These are phyloP conservation scores for Tachuris rubrigastra DNA, from an alignment of 2,113 vertebrate species.

Conservation along the genomic window DNA sequence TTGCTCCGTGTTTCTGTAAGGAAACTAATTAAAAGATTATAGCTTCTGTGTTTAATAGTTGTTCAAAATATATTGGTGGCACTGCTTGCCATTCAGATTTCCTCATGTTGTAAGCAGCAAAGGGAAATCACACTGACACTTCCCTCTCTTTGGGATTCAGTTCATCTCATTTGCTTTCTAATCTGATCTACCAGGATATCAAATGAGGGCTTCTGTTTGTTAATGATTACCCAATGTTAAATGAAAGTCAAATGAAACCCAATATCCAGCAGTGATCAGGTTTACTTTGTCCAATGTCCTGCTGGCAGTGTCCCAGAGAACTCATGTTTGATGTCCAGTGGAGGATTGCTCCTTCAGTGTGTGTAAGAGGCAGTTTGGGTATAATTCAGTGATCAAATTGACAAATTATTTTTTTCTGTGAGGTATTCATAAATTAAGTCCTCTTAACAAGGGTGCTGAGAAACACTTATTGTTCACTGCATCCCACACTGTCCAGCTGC, in stretches of 20 bases:
- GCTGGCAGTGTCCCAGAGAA: background rate
- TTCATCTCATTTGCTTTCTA: background rate
- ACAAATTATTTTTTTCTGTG: background rate
- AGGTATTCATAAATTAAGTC: background rate
- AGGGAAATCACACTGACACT: background rate
- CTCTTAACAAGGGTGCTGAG: background rate
- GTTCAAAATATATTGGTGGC: background rate
- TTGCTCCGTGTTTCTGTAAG: constrained; percentile 61
- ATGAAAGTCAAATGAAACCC: background rate
- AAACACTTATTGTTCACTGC: background rate
- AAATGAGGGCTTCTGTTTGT: background rate
- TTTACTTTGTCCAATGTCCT: background rate
- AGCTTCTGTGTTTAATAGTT: background rate
- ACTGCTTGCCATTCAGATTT: background rate
- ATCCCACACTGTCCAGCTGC: background rate
- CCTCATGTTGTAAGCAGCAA: background rate
- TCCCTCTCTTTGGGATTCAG: background rate
- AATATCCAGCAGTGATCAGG: background rate
- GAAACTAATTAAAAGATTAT: constrained; percentile 31
- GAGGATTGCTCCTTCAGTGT: background rate
- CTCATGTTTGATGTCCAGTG: background rate
- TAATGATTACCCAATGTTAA: background rate
- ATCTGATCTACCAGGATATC: background rate
- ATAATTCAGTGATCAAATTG: background rate
- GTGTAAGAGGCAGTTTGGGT: background rate